These are phyloP conservation scores for Hipposideros armiger DNA, from an alignment of 2,113 vertebrate genomes.

Conservation along the genomic window DNA sequence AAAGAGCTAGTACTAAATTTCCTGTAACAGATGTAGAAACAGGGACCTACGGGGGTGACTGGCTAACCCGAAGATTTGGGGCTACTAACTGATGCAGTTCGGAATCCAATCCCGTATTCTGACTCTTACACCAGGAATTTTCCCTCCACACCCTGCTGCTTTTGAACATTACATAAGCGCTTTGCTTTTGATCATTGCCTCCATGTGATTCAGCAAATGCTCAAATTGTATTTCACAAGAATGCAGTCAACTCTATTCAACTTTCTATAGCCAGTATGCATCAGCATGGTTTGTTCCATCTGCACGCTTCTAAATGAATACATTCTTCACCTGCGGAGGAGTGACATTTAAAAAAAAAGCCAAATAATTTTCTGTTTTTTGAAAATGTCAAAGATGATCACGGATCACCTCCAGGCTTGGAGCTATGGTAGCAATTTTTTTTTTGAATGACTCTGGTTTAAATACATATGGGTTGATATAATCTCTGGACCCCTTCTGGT, in stretches of 20 bases:
- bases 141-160: background rate
- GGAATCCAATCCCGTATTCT: background rate
- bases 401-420: conserved; percentile 15
- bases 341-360: conserved; percentile 76
- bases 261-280: background rate
- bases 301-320: conserved; percentile 55
- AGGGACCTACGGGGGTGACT: background rate
- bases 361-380: conserved; percentile 69
- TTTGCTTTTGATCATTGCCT: conserved; percentile 1
- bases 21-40: background rate
- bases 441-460: conserved; percentile 48
- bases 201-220: conserved; percentile 52
- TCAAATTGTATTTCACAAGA: conserved; percentile 17
- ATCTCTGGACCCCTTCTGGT: conserved; percentile 14
- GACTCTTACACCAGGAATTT: background rate
- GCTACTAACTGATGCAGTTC: background rate
- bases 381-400: conserved; percentile 72
- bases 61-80: background rate
- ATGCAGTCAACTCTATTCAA: conserved; percentile 20
- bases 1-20: background rate
- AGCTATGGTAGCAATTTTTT: background rate
- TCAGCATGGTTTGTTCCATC: background rate
- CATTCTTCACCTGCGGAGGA: conserved; percentile 59
- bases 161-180: conserved; percentile 18
- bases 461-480: background rate